A percentile compares a stretch with the other conserved stretches of the same genome.
Conservation (phyloP, 2,888 invertebrate species). For the Dryobota labecula region DNA sequence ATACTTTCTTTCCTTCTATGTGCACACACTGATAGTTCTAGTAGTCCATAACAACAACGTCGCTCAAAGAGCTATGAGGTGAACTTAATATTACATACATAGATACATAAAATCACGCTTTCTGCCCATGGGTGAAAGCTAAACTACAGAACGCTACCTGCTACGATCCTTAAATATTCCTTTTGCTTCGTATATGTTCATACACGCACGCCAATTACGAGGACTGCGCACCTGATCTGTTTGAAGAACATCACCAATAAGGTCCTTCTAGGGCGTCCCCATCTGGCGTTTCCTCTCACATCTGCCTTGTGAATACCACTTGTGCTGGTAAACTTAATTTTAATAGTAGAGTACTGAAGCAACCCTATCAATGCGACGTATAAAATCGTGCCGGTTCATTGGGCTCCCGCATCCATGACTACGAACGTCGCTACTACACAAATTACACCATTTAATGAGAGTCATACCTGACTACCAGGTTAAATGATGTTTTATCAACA, state of each 20-base stretch:
- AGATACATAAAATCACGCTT: too few species aligned
- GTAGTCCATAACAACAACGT: background rate
- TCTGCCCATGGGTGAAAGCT: too few species aligned
- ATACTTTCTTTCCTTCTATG: background rate
- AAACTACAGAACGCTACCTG: too few species aligned
- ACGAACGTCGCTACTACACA: slow-evolving; percentile 31
- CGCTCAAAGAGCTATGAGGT: background rate
- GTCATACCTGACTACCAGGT: slow-evolving; percentile 22
- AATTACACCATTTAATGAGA: slow-evolving; percentile 47
- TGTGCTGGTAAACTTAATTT: background rate
- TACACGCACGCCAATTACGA: background rate
- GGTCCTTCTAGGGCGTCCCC: background rate
- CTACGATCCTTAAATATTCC: too few species aligned
- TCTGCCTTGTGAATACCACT: too few species aligned
- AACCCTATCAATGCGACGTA: slow-evolving; percentile 35
- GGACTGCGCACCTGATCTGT: background rate
- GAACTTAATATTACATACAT: too few species aligned
- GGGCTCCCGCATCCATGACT: slow-evolving; percentile 41
- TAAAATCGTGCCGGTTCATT: slow-evolving; percentile 52
- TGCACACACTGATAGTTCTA: background rate
- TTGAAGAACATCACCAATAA: background rate
- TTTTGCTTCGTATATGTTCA: too few species aligned
- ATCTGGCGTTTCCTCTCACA: too few species aligned
- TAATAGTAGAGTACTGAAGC: background rate
- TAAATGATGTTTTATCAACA: slow-evolving; percentile 39